These are phyloP conservation scores for Melanaphis sacchari DNA, from an alignment of 1,140 invertebrate genomes.

Conservation along the genomic window DNA sequence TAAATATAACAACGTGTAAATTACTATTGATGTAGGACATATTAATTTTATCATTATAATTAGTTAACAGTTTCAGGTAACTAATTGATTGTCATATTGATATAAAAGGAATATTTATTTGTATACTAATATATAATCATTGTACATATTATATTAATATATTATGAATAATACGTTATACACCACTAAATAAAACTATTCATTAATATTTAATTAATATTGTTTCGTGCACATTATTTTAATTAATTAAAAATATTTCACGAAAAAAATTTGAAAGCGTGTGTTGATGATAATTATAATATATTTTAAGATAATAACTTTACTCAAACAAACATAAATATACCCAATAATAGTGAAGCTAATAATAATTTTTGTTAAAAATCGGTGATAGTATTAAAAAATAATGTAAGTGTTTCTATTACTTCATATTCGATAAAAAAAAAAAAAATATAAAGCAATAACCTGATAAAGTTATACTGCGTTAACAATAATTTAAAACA, in stretches of 20 bases:
- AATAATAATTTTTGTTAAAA: not conserved
- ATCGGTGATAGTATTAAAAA: not conserved
- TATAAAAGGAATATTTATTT: not conserved
- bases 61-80: not conserved
- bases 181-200: not conserved
- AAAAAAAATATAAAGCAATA: not conserved
- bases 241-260: not conserved
- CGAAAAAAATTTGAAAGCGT: not conserved
- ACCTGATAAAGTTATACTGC: not conserved
- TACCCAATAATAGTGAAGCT: not conserved
- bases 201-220: not conserved
- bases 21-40: not conserved
- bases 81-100: conserved; percentile 16
- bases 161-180: not conserved
- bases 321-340: not conserved
- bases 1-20: not conserved
- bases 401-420: not conserved
- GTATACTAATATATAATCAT: not conserved
- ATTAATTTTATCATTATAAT: not conserved
- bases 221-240: not conserved
- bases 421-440: no score
- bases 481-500: no score
- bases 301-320: not conserved
- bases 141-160: not conserved
- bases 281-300: not conserved